Evolutionary conservation across 2,888 invertebrate species (phyloP).

Genomic region (Ochlodes sylvanus): DNA sequence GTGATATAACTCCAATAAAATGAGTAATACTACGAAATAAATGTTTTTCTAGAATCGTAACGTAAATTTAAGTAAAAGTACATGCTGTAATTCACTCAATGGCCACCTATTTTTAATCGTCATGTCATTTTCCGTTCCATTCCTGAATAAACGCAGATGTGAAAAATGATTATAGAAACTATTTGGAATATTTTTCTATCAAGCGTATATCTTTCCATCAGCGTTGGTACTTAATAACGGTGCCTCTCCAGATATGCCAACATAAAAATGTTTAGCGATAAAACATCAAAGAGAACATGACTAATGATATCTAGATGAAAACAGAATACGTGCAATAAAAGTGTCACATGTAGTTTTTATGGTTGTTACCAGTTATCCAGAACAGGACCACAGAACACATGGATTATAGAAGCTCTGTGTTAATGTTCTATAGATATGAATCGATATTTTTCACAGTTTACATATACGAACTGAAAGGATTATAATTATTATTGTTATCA

Average conservation of each 20-base stretch:
- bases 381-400: constrained; percentile 44
- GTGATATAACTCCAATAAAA: not conserved
- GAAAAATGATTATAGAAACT: constrained; percentile 47
- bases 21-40: not conserved
- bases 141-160: constrained; percentile 42
- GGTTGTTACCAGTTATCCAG: constrained; percentile 47
- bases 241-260: constrained; percentile 61
- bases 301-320: constrained; percentile 79
- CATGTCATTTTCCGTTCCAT: constrained; percentile 35
- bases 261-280: constrained; percentile 74
- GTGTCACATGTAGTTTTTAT: constrained; percentile 72
- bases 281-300: constrained; percentile 78
- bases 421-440: constrained; percentile 14
- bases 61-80: constrained; percentile 21
- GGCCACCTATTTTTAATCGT: constrained; percentile 42
- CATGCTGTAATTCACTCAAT: constrained; percentile 30
- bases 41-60: not conserved
- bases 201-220: constrained; percentile 59
- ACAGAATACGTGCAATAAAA: constrained; percentile 77
- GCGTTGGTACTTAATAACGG: constrained; percentile 60
- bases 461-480: not conserved
- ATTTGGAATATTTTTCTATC: constrained; percentile 54
- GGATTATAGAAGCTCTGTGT: constrained; percentile 32
- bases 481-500: no score
- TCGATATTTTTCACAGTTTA: constrained; percentile 13